phyloP scores from a whole-genome alignment of 2,888 invertebrate species.

The Sabatieria punctata region DNA sequence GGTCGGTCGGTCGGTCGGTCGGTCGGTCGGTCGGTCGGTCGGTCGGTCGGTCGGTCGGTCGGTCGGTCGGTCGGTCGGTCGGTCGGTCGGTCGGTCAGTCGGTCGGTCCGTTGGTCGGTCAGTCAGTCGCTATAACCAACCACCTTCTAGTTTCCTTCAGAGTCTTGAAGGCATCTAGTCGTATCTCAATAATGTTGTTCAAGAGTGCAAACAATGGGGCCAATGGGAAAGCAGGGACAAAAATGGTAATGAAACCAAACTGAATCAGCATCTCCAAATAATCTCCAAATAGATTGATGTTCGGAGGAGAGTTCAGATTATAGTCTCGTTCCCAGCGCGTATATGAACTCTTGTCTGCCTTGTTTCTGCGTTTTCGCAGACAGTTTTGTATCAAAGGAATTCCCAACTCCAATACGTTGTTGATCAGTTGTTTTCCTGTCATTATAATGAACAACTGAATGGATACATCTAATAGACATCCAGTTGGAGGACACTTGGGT shows the following conservation, averaged over 20 bases:
- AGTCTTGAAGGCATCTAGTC: slow-evolving; percentile 77
- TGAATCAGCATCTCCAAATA: slow-evolving; percentile 91
- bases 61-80: too few species aligned
- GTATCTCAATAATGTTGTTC: slow-evolving; percentile 83
- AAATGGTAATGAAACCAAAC: slow-evolving; percentile 88
- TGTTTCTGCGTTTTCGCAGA: background rate
- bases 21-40: too few species aligned
- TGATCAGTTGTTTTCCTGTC: slow-evolving; percentile 81
- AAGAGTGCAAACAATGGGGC: slow-evolving; percentile 74
- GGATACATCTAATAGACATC: slow-evolving; percentile 71
- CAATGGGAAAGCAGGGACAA: slow-evolving; percentile 85
- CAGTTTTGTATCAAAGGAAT: slow-evolving; percentile 46
- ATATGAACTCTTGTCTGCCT: too few species aligned
- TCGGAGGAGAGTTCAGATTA: slow-evolving; percentile 62
- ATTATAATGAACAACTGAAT: slow-evolving; percentile 83
- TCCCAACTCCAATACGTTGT: slow-evolving; percentile 66
- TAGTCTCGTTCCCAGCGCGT: slow-evolving; percentile 71
- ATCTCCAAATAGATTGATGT: slow-evolving; percentile 63
- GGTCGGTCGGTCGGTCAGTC: too few species aligned
- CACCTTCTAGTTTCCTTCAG: slow-evolving; percentile 64
- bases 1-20: too few species aligned
- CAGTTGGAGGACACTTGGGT: slow-evolving; percentile 64
- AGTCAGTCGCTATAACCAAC: too few species aligned
- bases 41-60: too few species aligned
- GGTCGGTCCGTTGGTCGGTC: too few species aligned